Evolutionary conservation across 2,113 vertebrate genomes (phyloP).

Genomic region (Phodopus roborovskii): DNA sequence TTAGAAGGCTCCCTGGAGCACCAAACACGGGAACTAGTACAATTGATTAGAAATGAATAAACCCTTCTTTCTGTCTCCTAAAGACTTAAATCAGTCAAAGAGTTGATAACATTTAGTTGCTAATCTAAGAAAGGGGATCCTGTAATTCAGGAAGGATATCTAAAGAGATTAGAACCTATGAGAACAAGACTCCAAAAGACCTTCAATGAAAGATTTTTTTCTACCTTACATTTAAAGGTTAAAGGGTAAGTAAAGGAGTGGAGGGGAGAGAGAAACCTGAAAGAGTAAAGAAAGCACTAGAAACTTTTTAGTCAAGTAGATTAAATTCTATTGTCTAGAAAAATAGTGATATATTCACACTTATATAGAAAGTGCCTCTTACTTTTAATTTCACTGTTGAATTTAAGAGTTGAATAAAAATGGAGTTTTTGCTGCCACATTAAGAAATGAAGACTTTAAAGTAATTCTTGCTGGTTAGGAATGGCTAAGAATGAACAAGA

Average conservation of each 20-base stretch:
- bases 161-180: not conserved
- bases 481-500: constrained; percentile 3
- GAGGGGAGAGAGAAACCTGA: not conserved
- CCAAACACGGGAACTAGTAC: not conserved
- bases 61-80: not conserved
- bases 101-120: not conserved
- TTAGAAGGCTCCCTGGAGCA: not conserved
- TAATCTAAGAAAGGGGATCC: constrained; percentile 1
- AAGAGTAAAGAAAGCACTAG: not conserved
- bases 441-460: not conserved
- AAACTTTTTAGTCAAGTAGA: not conserved
- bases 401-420: constrained; percentile 42
- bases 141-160: constrained; percentile 31
- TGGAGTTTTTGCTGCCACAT: not conserved
- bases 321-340: not conserved
- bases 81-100: constrained; percentile 35
- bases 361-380: not conserved
- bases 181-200: not conserved
- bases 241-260: accelerated
- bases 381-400: not conserved
- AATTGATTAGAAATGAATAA: constrained; percentile 3
- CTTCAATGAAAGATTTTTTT: not conserved
- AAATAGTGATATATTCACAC: not conserved
- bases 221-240: constrained; percentile 1
- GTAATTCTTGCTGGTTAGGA: not conserved